Conservation (phyloP, 2,797 vertebrate genomes). For the Passerculus sandwichensis region DNA sequence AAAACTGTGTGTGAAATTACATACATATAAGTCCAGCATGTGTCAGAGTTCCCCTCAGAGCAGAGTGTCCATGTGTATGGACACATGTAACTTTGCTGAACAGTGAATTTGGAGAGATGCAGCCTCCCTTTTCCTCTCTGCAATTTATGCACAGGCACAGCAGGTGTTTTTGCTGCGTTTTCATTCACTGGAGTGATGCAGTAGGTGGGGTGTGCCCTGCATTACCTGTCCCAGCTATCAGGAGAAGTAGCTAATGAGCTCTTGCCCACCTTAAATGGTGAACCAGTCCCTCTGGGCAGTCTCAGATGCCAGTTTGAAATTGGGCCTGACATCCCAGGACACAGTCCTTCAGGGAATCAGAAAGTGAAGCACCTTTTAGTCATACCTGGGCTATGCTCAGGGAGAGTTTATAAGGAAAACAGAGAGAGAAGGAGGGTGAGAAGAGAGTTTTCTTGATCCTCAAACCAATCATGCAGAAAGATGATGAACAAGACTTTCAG, state of each 20-base stretch:
- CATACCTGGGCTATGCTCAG: neutral
- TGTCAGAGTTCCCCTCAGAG: neutral
- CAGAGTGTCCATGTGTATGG: neutral
- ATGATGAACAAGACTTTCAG: neutral
- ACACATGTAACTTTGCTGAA: neutral
- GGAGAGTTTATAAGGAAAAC: neutral
- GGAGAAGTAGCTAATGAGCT: neutral
- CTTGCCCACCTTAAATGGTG: too few relatives aligned
- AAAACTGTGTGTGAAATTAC: neutral
- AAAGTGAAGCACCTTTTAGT: neutral
- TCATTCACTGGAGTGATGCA: accelerated
- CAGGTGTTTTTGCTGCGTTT: neutral
- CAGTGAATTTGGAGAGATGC: neutral
- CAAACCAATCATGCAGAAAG: neutral
- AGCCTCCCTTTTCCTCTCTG: neutral
- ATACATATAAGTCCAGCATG: neutral
- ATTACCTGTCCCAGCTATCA: neutral
- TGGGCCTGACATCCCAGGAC: neutral
- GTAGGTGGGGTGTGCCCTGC: neutral
- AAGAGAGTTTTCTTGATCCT: neutral
- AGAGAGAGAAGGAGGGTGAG: neutral
- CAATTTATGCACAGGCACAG: neutral
- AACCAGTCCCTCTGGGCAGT: neutral
- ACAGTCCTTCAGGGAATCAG: neutral
- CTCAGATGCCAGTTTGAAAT: neutral